Base-by-base conservation (phyloP, 2,888 invertebrate genomes). In the Prosapia bicincta region DNA sequence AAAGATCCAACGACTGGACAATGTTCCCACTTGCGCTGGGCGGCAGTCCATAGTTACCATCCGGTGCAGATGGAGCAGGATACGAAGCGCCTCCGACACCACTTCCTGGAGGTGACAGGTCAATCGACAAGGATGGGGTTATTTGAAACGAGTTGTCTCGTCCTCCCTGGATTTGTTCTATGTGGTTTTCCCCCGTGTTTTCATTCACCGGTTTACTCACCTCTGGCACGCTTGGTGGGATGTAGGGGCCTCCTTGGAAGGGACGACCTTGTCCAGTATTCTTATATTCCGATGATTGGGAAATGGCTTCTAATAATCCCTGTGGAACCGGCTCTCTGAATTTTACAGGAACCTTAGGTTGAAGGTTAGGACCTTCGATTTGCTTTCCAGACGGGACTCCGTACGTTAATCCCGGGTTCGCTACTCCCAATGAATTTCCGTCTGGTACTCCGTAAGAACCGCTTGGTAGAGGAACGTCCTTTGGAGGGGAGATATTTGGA, bases 271-370 rank as follows among this genome's bases (percentile, higher is more conserved):
- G 91, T 80, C 91, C 89, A 23, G 90, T 89, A 69, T 89, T 88
- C 26, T 80, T 79, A 10, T 74, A 80, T 32, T 80, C 78, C 0
- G 89, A 90, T 0, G 88, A 86, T 71, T 90, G 89, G 0, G 89
- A 92, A 78, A 91, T 89, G 71, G 89, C 90, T 79, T 91, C 88
- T 2, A 93, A 85, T 3, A 94, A 84, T 0, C 92, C 92, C 71
- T 88, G 87, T 0, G 93, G 93, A 0, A 94, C 91, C 0, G 92
- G 89, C n/a, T 92, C 91, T 68, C 92, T 88, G 83, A 92, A 93
- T 79, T 91, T 88, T 5, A 93, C 88, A 0, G 94, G 93, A 32
- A 87, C 87, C 81, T 86, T 87, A 0, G 90, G 89, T 0, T 83
- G 83, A 69, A 82, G 74, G 69, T 82, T 80, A 0, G 82, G 82